phyloP scores from a whole-genome alignment of 2,113 vertebrate species.

The Chroicocephalus ridibundus region DNA sequence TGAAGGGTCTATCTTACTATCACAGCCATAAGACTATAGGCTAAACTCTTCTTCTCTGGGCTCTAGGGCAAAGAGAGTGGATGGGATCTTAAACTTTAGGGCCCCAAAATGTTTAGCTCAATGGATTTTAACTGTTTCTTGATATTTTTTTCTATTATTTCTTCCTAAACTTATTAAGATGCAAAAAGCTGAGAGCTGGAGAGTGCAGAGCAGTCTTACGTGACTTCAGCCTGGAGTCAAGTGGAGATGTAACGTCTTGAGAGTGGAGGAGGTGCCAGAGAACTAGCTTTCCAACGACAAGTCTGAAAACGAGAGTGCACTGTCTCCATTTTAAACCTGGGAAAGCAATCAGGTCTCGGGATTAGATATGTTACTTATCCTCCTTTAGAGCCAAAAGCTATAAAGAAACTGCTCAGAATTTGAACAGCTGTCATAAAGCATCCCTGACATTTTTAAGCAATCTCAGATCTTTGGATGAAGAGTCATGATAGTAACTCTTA shows the following conservation, averaged over 20 bases:
- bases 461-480: slow-evolving; percentile 41
- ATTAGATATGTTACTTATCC: slow-evolving; percentile 35
- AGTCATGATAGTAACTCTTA: neutral
- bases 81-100: neutral
- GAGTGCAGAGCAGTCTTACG: neutral
- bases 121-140: neutral
- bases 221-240: neutral
- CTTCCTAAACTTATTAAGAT: neutral
- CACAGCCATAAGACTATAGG: neutral
- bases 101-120: neutral
- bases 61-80: neutral
- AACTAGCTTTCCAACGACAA: neutral
- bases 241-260: neutral
- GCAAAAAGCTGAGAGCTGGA: neutral
- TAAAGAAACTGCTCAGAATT: slow-evolving; percentile 26
- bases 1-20: neutral
- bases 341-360: neutral
- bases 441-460: slow-evolving; percentile 38
- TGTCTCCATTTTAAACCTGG: neutral
- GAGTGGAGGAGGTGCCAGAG: neutral
- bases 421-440: slow-evolving; percentile 51
- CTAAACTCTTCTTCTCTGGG: neutral
- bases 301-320: neutral
- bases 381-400: slow-evolving; percentile 11
- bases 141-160: neutral